A percentile compares a stretch with the other conserved stretches of the same genome.
Evolutionary conservation across 2,113 vertebrate species (phyloP).

Genomic region (Sebastes schlegelii): DNA sequence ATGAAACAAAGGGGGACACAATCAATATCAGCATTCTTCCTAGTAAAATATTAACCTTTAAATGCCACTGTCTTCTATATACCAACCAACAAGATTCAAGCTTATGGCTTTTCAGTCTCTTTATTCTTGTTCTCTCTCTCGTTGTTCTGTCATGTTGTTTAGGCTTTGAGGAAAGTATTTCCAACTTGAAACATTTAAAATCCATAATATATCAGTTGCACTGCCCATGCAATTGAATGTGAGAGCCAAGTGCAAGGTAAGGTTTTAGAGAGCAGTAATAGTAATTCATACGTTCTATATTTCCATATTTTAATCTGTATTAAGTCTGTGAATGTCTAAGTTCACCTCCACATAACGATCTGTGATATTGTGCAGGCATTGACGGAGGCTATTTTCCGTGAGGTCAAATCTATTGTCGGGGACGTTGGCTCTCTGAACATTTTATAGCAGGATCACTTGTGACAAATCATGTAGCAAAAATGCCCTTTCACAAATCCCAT

Average conservation of each 20-base stretch:
- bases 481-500: conserved; percentile 45
- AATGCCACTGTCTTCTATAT: conserved; percentile 55
- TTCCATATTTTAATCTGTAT: conserved; percentile 4
- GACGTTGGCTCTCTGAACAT: conserved; percentile 2
- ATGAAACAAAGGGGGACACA: conserved; percentile 22
- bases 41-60: conserved; percentile 72
- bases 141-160: background rate
- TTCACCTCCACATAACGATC: conserved; percentile 30
- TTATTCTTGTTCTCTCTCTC: background rate
- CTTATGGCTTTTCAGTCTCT: background rate
- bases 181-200: background rate
- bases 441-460: conserved; percentile 20
- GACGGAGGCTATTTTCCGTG: conserved; percentile 31
- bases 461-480: conserved; percentile 35
- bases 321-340: conserved; percentile 4
- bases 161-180: background rate
- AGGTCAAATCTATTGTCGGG: conserved; percentile 48
- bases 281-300: background rate
- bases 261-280: background rate
- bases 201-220: conserved; percentile 1
- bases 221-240: background rate
- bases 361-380: conserved; percentile 18
- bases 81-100: conserved; percentile 15
- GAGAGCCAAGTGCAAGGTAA: background rate
- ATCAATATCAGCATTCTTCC: conserved; percentile 59